Base-by-base conservation (phyloP, 1,140 invertebrate genomes). In the Pectinophora gossypiella region DNA sequence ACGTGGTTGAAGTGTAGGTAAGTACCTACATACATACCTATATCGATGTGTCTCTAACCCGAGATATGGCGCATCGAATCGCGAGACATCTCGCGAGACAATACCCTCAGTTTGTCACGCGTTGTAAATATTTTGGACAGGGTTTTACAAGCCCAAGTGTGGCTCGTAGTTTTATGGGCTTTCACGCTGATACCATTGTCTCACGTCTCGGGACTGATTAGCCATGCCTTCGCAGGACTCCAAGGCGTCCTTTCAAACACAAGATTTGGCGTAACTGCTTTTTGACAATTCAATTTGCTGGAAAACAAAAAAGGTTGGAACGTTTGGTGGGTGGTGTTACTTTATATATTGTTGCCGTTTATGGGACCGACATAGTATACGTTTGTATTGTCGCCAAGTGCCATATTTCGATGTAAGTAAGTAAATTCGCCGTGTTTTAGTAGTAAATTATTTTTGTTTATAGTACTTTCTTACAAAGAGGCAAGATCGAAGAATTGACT, bases 121-220 rank as follows among this genome's bases (percentile, higher is more conserved):
- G 72, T 63, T 62, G 80, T 85, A 84, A 85, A 85, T 85, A 85
- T 85, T 85, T 85, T 84, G 78, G 82, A 82, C 75, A 59, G 66
- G 53, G 65, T 58, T 78, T 76, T 71, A 76, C 70, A 21, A 40
- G n/a, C 27, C 27, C 27, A 7, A 32, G 9, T 32, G 64, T 66
- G 64, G 45, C 62, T 69, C 64, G 64, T 73, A 77, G 68, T 68
- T 82, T 85, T 83, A 82, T 71, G 79, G 63, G 59, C 71, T 79
- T 80, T 84, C 76, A 72, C 74, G 70, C 68, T 69, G 66, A 63
- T 54, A 62, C 59, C 56, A 80, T 85, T 82, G 78, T 81, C 68
- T 77, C 51, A 49, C 21, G 42, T 45, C 19, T 50, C 59, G 57
- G 35, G 54, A 43, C 59, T 69, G 66, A 85, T 85, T 85, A 67